Base-by-base conservation (phyloP, 2,888 invertebrate genomes). In the Diloba caeruleocephala region DNA sequence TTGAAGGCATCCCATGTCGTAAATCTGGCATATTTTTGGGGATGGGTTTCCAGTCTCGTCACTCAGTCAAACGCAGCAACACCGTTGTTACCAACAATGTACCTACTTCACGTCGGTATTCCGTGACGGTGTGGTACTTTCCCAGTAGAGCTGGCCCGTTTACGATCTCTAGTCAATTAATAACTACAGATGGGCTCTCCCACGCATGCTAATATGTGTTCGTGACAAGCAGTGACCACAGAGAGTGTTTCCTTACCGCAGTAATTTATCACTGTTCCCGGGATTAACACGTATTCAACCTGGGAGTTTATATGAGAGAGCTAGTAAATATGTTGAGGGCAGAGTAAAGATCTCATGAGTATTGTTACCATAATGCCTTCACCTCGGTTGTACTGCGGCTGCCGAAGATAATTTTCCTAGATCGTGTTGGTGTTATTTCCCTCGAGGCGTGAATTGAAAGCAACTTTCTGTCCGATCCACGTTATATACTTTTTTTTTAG, bases 341-440 rank as follows among this genome's bases (percentile, higher is more conserved):
- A 46, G 36, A 43, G 25, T 15, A 21, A 8, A 29, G 26, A 29
- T 50, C 59, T 23, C 34, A 38, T 13, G 67, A 65, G 70, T 42
- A 56, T 51, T 70, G 65, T 70, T 71, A 50, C 53, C 42, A 36
- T 60, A 61, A 52, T 58, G 29, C 31, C 12, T 45, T 45, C 44
- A 53, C 60, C 44, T 46, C 32, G 39, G 39, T 41, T 36, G 26
- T 52, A 51, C 52, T 61, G 39, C 60, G 57, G 63, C 54, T 67
- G 56, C 56, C 59, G 14, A 66, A 72, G 71, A 76, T 76, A 76
- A 78, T 78, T 72, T 75, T 68, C 57, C 64, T 48, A 66, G 68
- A 69, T 72, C 66, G 53, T 52, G 67, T 56, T 59, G 56, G 48
- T 65, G 71, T 81, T 79, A 81, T 80, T 82, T 82, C 79, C 79